phyloP scores from a whole-genome alignment of 2,888 invertebrate genomes.

The Pardosa pseudoannulata region DNA sequence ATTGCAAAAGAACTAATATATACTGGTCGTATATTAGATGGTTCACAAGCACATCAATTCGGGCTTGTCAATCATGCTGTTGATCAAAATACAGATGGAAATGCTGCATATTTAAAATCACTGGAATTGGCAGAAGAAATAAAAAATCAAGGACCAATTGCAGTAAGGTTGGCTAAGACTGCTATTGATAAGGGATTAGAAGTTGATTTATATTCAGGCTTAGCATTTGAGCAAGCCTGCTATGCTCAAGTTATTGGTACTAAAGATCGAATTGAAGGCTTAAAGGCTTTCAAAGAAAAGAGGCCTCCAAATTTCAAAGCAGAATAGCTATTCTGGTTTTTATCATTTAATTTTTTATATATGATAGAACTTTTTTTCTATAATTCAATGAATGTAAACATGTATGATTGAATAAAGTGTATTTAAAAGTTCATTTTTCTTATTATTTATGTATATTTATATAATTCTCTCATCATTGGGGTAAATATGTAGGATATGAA shows the following conservation, averaged over 20 bases:
- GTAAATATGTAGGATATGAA: conserved; percentile 84
- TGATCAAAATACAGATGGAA: conserved; percentile 85
- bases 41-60: conserved; percentile 85
- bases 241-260: conserved; percentile 94
- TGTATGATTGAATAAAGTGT: too few species aligned
- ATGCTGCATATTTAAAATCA: conserved; percentile 90
- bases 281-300: conserved; percentile 95
- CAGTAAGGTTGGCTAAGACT: conserved; percentile 91
- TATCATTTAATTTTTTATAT: too few species aligned
- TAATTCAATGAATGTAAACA: too few species aligned
- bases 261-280: conserved; percentile 93
- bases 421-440: too few species aligned
- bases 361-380: too few species aligned
- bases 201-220: conserved; percentile 85
- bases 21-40: conserved; percentile 88
- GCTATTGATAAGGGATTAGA: conserved; percentile 93
- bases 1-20: conserved; percentile 96
- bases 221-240: conserved; percentile 93
- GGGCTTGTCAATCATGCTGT: conserved; percentile 92
- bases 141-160: conserved; percentile 92
- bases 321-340: conserved; percentile 22
- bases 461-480: conserved; percentile 45
- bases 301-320: conserved; percentile 90
- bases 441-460: too few species aligned
- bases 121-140: conserved; percentile 92